Evolutionary conservation across 2,113 vertebrate genomes (phyloP).

Genomic region (Heterochromis multidens): DNA sequence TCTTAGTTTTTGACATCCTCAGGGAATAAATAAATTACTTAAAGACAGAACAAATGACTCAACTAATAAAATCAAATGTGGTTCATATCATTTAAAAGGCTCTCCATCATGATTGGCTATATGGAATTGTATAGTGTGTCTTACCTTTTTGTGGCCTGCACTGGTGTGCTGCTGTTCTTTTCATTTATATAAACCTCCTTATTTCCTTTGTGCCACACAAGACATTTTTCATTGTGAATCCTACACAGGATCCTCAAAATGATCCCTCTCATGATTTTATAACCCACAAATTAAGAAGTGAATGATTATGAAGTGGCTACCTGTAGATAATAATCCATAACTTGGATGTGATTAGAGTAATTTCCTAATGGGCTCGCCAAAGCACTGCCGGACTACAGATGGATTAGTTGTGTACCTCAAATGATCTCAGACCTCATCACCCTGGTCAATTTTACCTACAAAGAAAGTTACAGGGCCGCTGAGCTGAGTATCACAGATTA

Average conservation of each 20-base stretch:
- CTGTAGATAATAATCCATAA: slow-evolving; percentile 81
- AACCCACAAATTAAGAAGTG: neutral
- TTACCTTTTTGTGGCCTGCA: fast-evolving
- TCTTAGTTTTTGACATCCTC: neutral
- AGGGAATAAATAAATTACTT: neutral
- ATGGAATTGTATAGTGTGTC: neutral
- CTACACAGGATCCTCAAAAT: neutral
- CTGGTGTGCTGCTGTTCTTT: neutral
- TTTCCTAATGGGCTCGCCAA: slow-evolving; percentile 77
- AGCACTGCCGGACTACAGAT: slow-evolving; percentile 29
- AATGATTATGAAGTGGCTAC: slow-evolving; percentile 49
- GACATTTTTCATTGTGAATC: neutral
- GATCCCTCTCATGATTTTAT: neutral
- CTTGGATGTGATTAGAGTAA: slow-evolving; percentile 71
- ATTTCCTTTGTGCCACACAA: neutral
- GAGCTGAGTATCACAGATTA: neutral
- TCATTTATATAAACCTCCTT: neutral
- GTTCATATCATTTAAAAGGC: neutral
- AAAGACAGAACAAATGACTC: neutral
- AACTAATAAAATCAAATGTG: neutral
- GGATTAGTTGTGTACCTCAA: slow-evolving; percentile 57
- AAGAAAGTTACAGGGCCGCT: neutral
- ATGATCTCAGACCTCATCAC: slow-evolving; percentile 75
- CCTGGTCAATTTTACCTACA: slow-evolving; percentile 21
- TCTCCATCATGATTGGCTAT: neutral